A percentile compares a stretch with the other conserved stretches of the same genome.
phyloP scores from a whole-genome alignment of 2,797 vertebrate species.

The Peromyscus eremicus region DNA sequence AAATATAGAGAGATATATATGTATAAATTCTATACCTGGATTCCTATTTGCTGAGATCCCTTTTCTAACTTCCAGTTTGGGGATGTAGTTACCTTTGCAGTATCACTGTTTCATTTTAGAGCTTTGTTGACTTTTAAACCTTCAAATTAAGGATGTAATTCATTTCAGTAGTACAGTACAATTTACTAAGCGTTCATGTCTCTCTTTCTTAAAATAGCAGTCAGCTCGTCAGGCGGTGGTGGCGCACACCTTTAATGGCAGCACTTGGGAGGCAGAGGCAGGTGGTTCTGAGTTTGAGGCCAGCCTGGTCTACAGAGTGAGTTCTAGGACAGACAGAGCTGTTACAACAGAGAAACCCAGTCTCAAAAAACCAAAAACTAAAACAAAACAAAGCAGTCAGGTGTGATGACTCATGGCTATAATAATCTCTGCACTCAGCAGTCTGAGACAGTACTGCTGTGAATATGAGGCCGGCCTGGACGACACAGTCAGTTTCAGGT shows the following conservation, averaged over 20 bases:
- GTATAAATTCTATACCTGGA: conserved; percentile 69
- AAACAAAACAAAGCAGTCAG: neutral
- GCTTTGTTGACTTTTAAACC: conserved; percentile 21
- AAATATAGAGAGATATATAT: conserved; percentile 51
- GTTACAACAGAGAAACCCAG: neutral
- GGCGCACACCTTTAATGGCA: neutral
- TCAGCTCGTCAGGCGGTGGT: neutral
- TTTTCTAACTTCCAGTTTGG: conserved; percentile 69
- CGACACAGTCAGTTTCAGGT: neutral
- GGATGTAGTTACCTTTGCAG: conserved; percentile 62
- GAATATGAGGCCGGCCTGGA: neutral
- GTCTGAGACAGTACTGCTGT: neutral
- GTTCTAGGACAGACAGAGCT: neutral
- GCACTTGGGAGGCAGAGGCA: neutral
- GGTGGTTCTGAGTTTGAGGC: neutral
- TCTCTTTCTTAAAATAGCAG: conserved; percentile 36
- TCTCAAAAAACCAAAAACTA: neutral
- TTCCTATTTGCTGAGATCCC: conserved; percentile 65
- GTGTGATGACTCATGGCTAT: neutral
- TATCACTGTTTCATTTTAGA: neutral
- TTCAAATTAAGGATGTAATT: neutral
- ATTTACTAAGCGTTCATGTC: neutral
- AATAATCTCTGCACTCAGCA: neutral
- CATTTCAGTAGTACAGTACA: conserved; percentile 21
- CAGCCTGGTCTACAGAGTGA: neutral